Base-by-base conservation (phyloP, 2,113 vertebrate species). In the Petaurus breviceps region DNA sequence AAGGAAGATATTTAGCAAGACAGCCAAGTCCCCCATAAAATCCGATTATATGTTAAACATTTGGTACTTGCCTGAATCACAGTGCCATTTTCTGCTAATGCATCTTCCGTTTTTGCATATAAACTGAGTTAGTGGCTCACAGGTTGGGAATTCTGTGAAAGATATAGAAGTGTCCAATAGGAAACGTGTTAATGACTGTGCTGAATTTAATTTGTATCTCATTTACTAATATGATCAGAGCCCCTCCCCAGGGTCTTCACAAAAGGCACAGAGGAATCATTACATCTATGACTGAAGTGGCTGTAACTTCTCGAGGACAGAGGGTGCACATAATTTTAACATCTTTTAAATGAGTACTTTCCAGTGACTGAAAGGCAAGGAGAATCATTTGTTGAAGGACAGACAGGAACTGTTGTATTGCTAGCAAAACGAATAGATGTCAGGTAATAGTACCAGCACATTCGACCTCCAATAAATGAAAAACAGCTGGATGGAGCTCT, bases 81-180 rank as follows among this genome's bases (percentile, higher is more conserved):
- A 99, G 49, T 99, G 99, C 99, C 99, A 99, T 95, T 99, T 99
- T 96, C 98, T 98, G 96, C 99, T 99, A 98, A 99, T 99, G 97
- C 99, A 99, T 94, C 99, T 99, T 91, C 99, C 99, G 91, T 99
- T 99, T 98, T 98, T 99, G 97, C 99, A 99, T 98, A 99, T 99
- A 98, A 99, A 99, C 94, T 99, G 99, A 95, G 98, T 99, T 51
- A 99, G 97, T 14, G 99, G 99, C 91, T 99, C 99, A 98, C 99
- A 99, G 0, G 99, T 99, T 93, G 99, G 99, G 95, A 99, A 99
- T 91, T 99, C 99, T 99, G 98, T 90, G 96, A 93, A 98, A 94
- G 91, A 97, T 24, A 93, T 1, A 94, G 50, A 98, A 97, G 68
- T 0, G 3, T 94, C 46, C 90, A 97, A 93, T 93, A 96, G 91